phyloP scores from a whole-genome alignment of 2,113 vertebrate genomes.

The Ceyx cyanopectus region DNA sequence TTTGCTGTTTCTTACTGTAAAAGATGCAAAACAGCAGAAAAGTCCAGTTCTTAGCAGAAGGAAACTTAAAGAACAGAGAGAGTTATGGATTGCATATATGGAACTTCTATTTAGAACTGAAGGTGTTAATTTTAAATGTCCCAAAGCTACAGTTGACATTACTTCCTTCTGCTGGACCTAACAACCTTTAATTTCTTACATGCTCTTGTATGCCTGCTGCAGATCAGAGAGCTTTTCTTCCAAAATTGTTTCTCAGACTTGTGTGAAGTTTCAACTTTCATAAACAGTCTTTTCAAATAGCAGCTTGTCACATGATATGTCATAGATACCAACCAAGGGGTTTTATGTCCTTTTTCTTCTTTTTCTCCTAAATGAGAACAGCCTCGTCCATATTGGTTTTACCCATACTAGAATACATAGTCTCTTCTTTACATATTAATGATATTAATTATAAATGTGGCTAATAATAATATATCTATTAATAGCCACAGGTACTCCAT shows the following conservation, averaged over 20 bases:
- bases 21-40: neutral
- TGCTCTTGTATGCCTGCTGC: neutral
- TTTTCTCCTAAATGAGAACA: conserved; percentile 35
- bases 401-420: too few relatives aligned
- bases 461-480: too few relatives aligned
- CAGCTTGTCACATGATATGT: neutral
- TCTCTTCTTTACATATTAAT: too few relatives aligned
- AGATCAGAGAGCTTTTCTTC: conserved; percentile 16
- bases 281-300: conserved; percentile 37
- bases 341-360: neutral
- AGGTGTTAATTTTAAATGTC: neutral
- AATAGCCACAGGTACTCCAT: too few relatives aligned
- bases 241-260: neutral
- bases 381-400: neutral
- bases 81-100: neutral
- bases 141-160: neutral
- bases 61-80: neutral
- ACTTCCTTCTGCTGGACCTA: neutral
- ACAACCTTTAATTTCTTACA: neutral
- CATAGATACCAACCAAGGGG: neutral
- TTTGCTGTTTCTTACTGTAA: neutral
- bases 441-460: too few relatives aligned
- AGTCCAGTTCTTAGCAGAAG: neutral
- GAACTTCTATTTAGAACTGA: neutral
- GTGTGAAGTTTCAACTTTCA: conserved; percentile 3